These are phyloP conservation scores for Sebastes steindachneri DNA, from an alignment of 2,797 vertebrate species.

Conservation along the genomic window DNA sequence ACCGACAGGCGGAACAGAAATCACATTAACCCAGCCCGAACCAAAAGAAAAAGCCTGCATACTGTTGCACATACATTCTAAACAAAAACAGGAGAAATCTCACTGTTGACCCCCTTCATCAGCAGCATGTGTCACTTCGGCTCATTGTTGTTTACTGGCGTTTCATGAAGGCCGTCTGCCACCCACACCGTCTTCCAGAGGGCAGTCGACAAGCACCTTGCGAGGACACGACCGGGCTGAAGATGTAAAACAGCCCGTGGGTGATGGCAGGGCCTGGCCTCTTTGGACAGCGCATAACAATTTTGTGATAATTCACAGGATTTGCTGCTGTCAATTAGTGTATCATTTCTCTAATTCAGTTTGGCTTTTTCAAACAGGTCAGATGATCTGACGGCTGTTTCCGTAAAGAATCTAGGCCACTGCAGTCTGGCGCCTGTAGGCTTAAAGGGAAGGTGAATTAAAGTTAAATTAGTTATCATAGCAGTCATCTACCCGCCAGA, in stretches of 20 bases:
- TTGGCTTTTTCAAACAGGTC: slow-evolving; percentile 42
- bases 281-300: slow-evolving; percentile 33
- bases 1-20: slow-evolving; percentile 86
- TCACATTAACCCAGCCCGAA: slow-evolving; percentile 83
- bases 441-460: slow-evolving; percentile 76
- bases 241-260: slow-evolving; percentile 52
- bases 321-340: slow-evolving; percentile 33
- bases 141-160: slow-evolving; percentile 81
- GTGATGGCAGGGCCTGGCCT: slow-evolving; percentile 48
- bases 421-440: slow-evolving; percentile 69
- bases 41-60: slow-evolving; percentile 73
- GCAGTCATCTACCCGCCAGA: slow-evolving; percentile 66
- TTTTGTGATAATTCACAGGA: slow-evolving; percentile 19
- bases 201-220: slow-evolving; percentile 51
- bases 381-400: slow-evolving; percentile 46
- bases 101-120: slow-evolving; percentile 73
- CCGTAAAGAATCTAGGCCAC: slow-evolving; percentile 75
- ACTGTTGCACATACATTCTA: slow-evolving; percentile 66
- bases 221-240: slow-evolving; percentile 54
- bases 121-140: slow-evolving; percentile 79
- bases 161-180: slow-evolving; percentile 75
- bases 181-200: slow-evolving; percentile 74
- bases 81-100: slow-evolving; percentile 72
- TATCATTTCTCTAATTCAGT: slow-evolving; percentile 35
- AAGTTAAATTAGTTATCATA: slow-evolving; percentile 83